Evolutionary conservation across 1,140 invertebrate genomes (phyloP).

Genomic region (Drosophila arizonae): DNA sequence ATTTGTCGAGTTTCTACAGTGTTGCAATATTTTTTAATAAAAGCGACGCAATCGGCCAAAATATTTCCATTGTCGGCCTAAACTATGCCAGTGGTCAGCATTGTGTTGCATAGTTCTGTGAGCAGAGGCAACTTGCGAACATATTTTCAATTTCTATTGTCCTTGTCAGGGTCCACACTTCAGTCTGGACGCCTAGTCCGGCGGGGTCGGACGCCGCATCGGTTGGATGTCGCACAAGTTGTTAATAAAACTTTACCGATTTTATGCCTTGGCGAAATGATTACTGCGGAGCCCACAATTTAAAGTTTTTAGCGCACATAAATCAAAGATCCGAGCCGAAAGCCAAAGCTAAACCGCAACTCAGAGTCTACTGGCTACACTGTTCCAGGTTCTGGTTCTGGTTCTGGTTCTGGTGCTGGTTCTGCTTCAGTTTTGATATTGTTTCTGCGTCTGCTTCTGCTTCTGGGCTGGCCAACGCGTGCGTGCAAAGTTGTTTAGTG

Average conservation of each 20-base stretch:
- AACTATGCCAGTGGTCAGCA: conserved; percentile 38
- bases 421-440: neutral
- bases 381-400: conserved; percentile 5
- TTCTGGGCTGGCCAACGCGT: conserved; percentile 35
- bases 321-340: conserved; percentile 55
- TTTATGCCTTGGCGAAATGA: conserved; percentile 63
- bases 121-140: conserved; percentile 7
- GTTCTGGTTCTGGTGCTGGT: conserved; percentile 6
- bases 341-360: conserved; percentile 44
- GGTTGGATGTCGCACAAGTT: conserved; percentile 50
- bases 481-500: conserved; percentile 80
- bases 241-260: conserved; percentile 78
- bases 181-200: neutral
- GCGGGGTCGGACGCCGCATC: neutral
- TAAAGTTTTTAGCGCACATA: conserved; percentile 74
- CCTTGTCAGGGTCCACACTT: conserved; percentile 25
- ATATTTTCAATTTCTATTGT: conserved; percentile 73
- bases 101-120: conserved; percentile 48
- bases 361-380: neutral
- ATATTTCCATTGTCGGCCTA: conserved; percentile 63
- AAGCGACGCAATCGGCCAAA: conserved; percentile 56
- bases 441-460: neutral
- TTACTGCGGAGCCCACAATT: conserved; percentile 69
- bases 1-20: conserved; percentile 44
- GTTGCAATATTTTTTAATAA: conserved; percentile 61